Base-by-base conservation (phyloP, 2,113 vertebrate species). In the Corythornis cristatus region DNA sequence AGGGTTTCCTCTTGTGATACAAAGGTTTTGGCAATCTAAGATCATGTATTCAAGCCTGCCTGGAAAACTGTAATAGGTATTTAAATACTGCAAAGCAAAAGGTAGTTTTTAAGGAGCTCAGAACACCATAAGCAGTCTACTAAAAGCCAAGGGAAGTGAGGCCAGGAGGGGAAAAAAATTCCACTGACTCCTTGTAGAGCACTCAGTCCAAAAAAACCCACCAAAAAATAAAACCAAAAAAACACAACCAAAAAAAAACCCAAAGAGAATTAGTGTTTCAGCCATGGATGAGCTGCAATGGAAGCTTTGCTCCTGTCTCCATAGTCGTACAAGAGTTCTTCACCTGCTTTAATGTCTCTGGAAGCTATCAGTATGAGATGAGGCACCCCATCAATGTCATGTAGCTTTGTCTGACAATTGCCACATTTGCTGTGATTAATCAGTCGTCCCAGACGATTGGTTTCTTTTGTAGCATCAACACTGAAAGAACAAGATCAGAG, bases 381-480 rank as follows among this genome's bases (percentile, higher is more conserved):
- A 86, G 99, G 99, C 56, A 96, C 96, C 18, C 98, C 98, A 3
- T 98, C 97, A 3, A 99, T 98, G 93, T 98, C 97, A n/a, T 99
- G 99, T 28, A 99, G 98, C 71, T 98, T 98, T 9, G 99, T 99
- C 48, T 99, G 99, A 93, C 99, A 99, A 94, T 99, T 99, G 61
- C 99, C 99, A 42, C 93, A 98, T 93, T 99, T 99, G 95, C 99
- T 99, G 98, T 99, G 99, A 88, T 99, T 99, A 77, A 99, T 98
- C 56, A 99, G 97, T 56, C 99, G 97, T 5, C 99, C 99, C 29
- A 99, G 97, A 17, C 99, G 99, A 25, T 92, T 93, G 0, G 98
- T 99, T 97, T 99, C 99, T 58, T 98, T 97, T 3, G 99, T 99
- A 20, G 99, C 99, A 31, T 99, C 99, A 67, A 99, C 98, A 64